Evolutionary conservation across 1,140 invertebrate genomes (phyloP), one percentile per base, ranked within the genome.

Genomic region (Amyelois transitella): DNA sequence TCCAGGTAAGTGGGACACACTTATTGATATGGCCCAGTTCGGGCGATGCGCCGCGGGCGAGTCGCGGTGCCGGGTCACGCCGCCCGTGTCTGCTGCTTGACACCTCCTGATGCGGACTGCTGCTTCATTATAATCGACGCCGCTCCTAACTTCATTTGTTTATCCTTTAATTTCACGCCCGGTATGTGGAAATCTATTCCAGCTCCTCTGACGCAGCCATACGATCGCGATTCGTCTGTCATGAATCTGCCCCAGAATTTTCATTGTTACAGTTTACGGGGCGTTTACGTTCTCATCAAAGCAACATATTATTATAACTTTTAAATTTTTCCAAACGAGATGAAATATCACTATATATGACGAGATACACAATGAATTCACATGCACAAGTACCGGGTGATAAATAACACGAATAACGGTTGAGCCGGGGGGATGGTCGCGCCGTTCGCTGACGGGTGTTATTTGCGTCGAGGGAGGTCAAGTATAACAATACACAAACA

Each of bases 111-210:
- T 69, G 76, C 78, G 69, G 72, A 84, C 82, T 86, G 77, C 65
- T 79, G 74, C 74, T 77, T 75, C 81, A 83, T 82, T 83, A 83
- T 81, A 77, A 75, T 79, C 69, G 73, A 76, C 72, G 71, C 63
- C 76, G 85, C 75, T 65, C 65, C 78, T 65, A 69, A 75, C 69
- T 79, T 80, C 82, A 83, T 85, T 85, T 88, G 85, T 88, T 88
- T 88, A 86, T 88, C 82, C 82, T 85, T 87, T 86, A 84, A 87
- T 87, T 81, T 84, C 79, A 71, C 80, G 72, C 77, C 60, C 70
- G 72, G 67, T 71, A 69, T 72, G 72, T 75, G 75, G 60, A 64
- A 73, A 75, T 78, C 84, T 87, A 86, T 86, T 87, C 84, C 82
- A 78, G 84, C 77, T 80, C 65, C 47, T 70, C 71, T 83, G 81